Evolutionary conservation across 2,113 vertebrate genomes (phyloP), one percentile per base, ranked within the genome.

Genomic region (Xenus cinereus): DNA sequence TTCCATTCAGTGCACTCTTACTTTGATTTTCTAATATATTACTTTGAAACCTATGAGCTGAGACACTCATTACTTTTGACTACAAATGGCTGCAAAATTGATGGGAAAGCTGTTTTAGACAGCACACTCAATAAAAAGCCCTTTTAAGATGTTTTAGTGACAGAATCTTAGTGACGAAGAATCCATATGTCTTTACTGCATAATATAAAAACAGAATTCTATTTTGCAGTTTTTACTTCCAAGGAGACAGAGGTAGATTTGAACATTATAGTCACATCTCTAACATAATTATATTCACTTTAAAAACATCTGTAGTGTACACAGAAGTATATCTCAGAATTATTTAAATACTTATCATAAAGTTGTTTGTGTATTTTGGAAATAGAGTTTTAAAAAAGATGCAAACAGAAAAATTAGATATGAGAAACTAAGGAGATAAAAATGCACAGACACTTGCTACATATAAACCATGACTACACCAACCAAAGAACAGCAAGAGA

Each of bases 1-100:
- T 97, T 98, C 93, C 84, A 94, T 94, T 94, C 93, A 87, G 66
- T 93, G 64, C 41, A 91, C 50, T 97, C 89, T 95, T 94, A 93
- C 93, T 98, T 97, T 98, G 94, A 97, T 98, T 98, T 98, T 95
- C 89, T 96, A 96, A 97, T 95, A 89, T 87, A 96, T 97, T 97
- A 93, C 82, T 97, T 97, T 97, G 94, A 97, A 96, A 87, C 20
- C 66, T 91, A 57, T 92, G 56, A 97, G 79, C 75, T 91, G 91
- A 97, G 87, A 93, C 87, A 92, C 48, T 97, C 95, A 97, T 97
- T 98, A 88, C 76, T 94, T 97, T 93, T 95, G 87, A 97, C 89
- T 97, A 94, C 89, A 97, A 94, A 96, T 96, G 93, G 82, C 59
- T 97, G 96, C 64, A 97, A 80, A 98, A 97, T 95, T 98, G 94